Base-by-base conservation (phyloP, 2,888 invertebrate genomes). In the Xanthorhoe spadicearia region DNA sequence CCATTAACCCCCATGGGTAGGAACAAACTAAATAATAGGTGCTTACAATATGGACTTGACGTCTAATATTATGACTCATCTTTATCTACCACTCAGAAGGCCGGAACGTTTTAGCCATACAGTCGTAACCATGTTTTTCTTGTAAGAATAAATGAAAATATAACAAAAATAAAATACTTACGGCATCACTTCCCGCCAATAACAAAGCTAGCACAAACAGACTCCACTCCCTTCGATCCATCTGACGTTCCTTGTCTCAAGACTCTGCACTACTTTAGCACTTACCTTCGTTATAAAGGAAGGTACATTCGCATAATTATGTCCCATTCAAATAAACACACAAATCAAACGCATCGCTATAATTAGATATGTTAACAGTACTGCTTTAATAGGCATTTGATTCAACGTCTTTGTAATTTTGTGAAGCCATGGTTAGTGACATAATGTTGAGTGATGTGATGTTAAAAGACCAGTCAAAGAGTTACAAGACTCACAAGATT, bases 171-270 rank as follows among this genome's bases (percentile, higher is more conserved):
- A 6, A n/a, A 54, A 66, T 75, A 88, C 90, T 89, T 80, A 90
- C 91, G 48, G 83, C 83, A 68, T 86, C 70, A 62, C 72, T 70
- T 70, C 72, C 73, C 13, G 69, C 72, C 17, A 86, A 73, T 61
- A 84, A 56, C 18, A 80, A 61, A 62, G 78, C 61, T 51, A 83
- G 64, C 43, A 86, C 69, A 56, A 85, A 69, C 28, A 83, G 70
- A 72, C 72, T 78, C 65, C 83, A 72, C 55, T 71, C 65, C 50
- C 63, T 82, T 55, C 84, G 65, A 67, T 64, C 70, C 72, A 68
- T 74, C 28, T 57, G 58, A 61, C 51, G 64, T 64, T 5, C 15
- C 56, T 51, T 55, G 65, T 67, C 58, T 56, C 46, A 66, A 72
- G 70, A 72, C n/a, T 64, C 69, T 74, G 58, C 73, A 19, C 49